Evolutionary conservation across 2,113 vertebrate genomes (phyloP).

Genomic region (Antechinus flavipes): DNA sequence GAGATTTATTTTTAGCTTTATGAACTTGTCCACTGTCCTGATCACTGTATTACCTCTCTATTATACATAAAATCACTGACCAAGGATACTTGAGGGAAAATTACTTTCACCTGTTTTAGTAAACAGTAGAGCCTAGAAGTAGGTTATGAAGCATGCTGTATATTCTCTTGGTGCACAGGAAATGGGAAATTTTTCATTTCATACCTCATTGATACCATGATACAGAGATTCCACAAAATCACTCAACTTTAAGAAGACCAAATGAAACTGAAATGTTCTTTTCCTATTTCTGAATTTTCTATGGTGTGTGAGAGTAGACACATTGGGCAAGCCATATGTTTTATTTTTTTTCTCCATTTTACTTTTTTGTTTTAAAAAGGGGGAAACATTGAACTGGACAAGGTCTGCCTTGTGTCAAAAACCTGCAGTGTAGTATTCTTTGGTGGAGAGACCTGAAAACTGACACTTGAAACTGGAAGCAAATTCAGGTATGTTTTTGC

Average conservation of each 20-base stretch:
- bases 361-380: constrained; percentile 20
- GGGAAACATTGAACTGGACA: background rate
- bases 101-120: background rate
- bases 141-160: constrained; percentile 33
- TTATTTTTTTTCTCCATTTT: constrained; percentile 32
- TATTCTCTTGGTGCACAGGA: constrained; percentile 27
- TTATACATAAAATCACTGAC: background rate
- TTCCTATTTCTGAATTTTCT: constrained; percentile 38
- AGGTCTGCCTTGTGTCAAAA: constrained; percentile 4
- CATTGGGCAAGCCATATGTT: background rate
- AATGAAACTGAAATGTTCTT: constrained; percentile 37
- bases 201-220: constrained; percentile 57
- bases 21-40: background rate
- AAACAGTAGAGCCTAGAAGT: constrained; percentile 2
- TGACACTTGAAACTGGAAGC: background rate
- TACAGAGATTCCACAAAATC: constrained; percentile 38
- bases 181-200: constrained; percentile 52
- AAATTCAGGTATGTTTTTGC: constrained; percentile 5
- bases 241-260: constrained; percentile 56
- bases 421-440: constrained; percentile 2
- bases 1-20: background rate
- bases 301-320: constrained; percentile 1
- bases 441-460: constrained; percentile 19
- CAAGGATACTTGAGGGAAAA: constrained; percentile 7
- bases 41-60: background rate